A percentile compares a stretch with the other conserved stretches of the same genome.
Conservation (phyloP, 2,797 vertebrate species). For the Semaprochilodus insignis region DNA sequence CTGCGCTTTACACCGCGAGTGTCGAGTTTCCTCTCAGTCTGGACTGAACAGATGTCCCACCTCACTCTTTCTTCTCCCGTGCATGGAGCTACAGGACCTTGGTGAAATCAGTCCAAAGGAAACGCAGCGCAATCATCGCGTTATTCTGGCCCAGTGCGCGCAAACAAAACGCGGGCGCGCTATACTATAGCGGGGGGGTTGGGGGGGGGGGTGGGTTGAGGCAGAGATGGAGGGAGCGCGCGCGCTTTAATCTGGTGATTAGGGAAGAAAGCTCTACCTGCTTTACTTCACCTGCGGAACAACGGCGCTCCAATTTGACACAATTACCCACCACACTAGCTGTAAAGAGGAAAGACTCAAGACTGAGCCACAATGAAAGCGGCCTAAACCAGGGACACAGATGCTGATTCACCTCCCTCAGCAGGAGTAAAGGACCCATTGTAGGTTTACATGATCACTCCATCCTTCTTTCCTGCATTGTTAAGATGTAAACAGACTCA, state of each 20-base stretch:
- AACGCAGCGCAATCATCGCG: constrained; percentile 98
- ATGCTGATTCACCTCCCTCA: no score
- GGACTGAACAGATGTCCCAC: no score
- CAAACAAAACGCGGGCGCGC: constrained; percentile 96
- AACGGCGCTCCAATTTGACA: not conserved
- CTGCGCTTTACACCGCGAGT: no score
- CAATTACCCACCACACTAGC: not conserved
- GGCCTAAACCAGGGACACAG: no score
- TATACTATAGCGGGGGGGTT: constrained; percentile 83
- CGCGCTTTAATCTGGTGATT: constrained; percentile 85
- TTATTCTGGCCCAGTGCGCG: constrained; percentile 98
- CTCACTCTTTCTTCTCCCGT: constrained; percentile 84
- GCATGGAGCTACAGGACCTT: constrained; percentile 91
- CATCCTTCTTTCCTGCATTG: no score
- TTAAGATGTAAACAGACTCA: no score
- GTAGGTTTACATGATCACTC: no score
- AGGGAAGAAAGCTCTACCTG: constrained; percentile 83
- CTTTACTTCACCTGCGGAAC: not conserved
- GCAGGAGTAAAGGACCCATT: no score
- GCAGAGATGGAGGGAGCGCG: constrained; percentile 23
- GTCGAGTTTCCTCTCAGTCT: no score
- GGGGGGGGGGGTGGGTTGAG: constrained; percentile 63
- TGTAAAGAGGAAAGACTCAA: not conserved
- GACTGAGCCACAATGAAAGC: not conserved
- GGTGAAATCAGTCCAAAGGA: constrained; percentile 93